Conservation (phyloP, 2,113 vertebrate genomes). For the Tragelaphus scriptus region DNA sequence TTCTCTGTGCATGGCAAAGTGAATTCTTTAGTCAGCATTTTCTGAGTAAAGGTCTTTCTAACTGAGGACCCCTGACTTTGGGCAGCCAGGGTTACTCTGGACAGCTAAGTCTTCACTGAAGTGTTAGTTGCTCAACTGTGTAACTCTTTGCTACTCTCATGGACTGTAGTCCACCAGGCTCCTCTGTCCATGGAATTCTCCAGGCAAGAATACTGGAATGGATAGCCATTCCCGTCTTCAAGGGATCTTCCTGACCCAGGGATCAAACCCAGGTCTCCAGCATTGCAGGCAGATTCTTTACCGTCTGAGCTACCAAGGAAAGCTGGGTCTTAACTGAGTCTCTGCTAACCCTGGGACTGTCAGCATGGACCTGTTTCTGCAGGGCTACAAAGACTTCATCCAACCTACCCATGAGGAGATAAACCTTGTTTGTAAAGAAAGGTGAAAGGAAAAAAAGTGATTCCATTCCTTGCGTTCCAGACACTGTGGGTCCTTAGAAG, state of each 20-base stretch:
- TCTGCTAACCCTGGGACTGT: neutral
- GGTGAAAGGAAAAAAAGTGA: neutral
- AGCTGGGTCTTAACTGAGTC: neutral
- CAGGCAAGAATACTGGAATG: neutral
- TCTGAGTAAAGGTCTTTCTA: neutral
- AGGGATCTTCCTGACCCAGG: neutral
- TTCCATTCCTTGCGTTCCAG: neutral
- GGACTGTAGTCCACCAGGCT: neutral
- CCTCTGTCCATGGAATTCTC: neutral
- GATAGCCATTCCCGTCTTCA: neutral
- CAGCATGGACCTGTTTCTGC: neutral
- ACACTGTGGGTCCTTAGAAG: neutral
- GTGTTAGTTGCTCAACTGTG: neutral
- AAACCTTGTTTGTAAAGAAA: neutral
- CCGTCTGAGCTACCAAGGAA: neutral
- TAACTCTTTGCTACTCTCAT: neutral
- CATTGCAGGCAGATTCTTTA: neutral
- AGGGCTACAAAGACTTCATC: neutral
- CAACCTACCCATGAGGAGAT: neutral
- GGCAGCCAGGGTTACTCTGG: neutral
- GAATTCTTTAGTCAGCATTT: neutral
- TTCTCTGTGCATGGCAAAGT: neutral
- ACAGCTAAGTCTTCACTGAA: neutral
- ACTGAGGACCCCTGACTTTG: neutral
- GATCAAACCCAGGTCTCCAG: neutral